Evolutionary conservation across 2,888 invertebrate species (phyloP), one percentile per base, ranked within the genome.

Genomic region (Lasioglossum oenotherae): DNA sequence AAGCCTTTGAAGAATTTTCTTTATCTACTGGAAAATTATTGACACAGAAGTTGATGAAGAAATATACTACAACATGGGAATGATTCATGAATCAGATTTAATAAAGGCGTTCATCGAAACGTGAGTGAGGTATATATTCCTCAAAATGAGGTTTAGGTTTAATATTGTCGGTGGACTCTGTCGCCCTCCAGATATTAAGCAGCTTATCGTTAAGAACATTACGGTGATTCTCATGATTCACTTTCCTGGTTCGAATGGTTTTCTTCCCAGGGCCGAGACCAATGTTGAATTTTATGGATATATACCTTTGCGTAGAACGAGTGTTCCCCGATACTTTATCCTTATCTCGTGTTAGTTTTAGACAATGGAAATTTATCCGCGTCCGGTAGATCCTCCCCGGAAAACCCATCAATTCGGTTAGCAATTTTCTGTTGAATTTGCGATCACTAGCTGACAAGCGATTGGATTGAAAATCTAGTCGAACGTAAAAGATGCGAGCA

Each of bases 401-500:
- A 12, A 38, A 23, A 44, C 72, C 53, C 67, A 81, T 85, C 67
- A 53, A 82, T 86, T 83, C 67, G 16, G 74, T 49, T 72, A 60
- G 74, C 87, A 81, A 87, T 87, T 81, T 88, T 74, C 80, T 74
- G 77, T 80, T 57, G 81, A 86, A 85, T 85, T 81, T 79, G 76
- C 89, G 76, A 89, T 80, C 75, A 44, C 78, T 78, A 49, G 82
- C 71, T 77, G 80, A 74, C 78, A 77, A 57, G 74, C 57, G 81
- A 81, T 73, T 64, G 31, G 72, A 81, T 74, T 74, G 79, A 71
- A 87, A 81, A 77, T 79, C 64, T 74, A 75, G 72, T 44, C 60
- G 84, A 77, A 87, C 88, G 85, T 88, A 88, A 86, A 86, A 82
- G 82, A 79, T 82, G 84, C 86, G 83, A 82, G 84, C 83, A 85